Evolutionary conservation across 2,113 vertebrate genomes (phyloP).

Genomic region (Lota lota): DNA sequence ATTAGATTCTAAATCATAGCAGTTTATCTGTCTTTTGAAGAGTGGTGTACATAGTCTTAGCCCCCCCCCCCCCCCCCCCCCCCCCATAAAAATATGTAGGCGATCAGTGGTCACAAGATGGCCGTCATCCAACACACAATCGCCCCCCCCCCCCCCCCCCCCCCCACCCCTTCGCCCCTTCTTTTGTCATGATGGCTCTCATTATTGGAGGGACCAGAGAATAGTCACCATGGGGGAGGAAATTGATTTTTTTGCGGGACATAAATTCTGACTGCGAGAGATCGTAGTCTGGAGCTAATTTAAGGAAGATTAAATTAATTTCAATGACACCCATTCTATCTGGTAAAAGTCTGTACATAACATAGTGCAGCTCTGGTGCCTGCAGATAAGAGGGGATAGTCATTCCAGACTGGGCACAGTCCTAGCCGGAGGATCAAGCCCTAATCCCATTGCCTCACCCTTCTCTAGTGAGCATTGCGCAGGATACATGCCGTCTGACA

Average conservation of each 20-base stretch:
- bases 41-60: slow-evolving; percentile 9
- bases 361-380: slow-evolving; percentile 68
- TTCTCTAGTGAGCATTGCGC: slow-evolving; percentile 57
- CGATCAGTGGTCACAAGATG: slow-evolving; percentile 60
- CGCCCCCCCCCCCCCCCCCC: too few species aligned
- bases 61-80: slow-evolving; percentile 1
- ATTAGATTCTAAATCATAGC: slow-evolving; percentile 24
- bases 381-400: slow-evolving; percentile 68
- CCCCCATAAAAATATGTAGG: slow-evolving; percentile 19
- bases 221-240: slow-evolving; percentile 71
- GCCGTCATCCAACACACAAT: slow-evolving; percentile 55
- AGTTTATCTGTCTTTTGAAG: not conserved
- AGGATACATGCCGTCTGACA: slow-evolving; percentile 62
- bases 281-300: slow-evolving; percentile 87
- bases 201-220: slow-evolving; percentile 61
- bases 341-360: slow-evolving; percentile 60
- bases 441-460: slow-evolving; percentile 67
- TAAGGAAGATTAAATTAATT: slow-evolving; percentile 96
- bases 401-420: slow-evolving; percentile 60
- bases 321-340: slow-evolving; percentile 89
- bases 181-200: slow-evolving; percentile 57
- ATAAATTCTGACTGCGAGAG: slow-evolving; percentile 72
- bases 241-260: slow-evolving; percentile 83
- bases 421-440: slow-evolving; percentile 59
- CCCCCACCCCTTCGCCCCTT: slow-evolving; percentile 31